Conservation (phyloP, 2,113 vertebrate genomes). For the Lycocorax pyrrhopterus region DNA sequence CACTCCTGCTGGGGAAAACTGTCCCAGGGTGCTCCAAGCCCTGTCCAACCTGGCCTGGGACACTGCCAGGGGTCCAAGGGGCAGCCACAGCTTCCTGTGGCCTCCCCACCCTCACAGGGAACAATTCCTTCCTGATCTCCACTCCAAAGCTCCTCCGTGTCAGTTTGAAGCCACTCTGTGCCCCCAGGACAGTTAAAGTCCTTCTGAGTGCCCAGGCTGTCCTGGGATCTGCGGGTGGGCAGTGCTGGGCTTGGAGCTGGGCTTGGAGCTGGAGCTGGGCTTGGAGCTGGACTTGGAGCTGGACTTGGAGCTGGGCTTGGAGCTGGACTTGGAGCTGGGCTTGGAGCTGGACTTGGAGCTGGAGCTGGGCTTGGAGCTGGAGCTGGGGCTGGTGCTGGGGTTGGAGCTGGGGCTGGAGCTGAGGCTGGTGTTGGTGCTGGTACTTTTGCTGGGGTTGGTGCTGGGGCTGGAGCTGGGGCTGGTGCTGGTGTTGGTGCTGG, state of each 20-base stretch:
- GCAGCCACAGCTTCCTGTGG: background rate
- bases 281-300: background rate
- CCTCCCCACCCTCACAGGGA: background rate
- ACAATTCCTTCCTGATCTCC: accelerated
- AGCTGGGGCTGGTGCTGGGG: accelerated
- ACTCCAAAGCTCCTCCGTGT: background rate
- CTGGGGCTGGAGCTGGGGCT: accelerated
- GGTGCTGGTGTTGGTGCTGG: accelerated
- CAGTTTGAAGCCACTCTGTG: background rate
- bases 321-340: accelerated
- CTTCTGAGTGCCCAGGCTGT: background rate
- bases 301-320: accelerated
- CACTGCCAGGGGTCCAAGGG: background rate
- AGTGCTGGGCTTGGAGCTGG: background rate
- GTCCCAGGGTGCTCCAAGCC: background rate
- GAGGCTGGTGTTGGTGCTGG: accelerated
- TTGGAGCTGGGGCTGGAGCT: background rate
- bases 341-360: accelerated
- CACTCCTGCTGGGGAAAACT: background rate
- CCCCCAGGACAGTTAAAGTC: background rate
- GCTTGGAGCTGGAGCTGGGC: accelerated
- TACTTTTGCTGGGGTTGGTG: accelerated
- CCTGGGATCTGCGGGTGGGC: accelerated
- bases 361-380: accelerated
- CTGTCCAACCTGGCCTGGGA: background rate